Percentiles rank a stretch among this genome's conserved stretches.
Conservation (phyloP, 2,113 vertebrate species). For the Campylomormyrus tamandua region DNA sequence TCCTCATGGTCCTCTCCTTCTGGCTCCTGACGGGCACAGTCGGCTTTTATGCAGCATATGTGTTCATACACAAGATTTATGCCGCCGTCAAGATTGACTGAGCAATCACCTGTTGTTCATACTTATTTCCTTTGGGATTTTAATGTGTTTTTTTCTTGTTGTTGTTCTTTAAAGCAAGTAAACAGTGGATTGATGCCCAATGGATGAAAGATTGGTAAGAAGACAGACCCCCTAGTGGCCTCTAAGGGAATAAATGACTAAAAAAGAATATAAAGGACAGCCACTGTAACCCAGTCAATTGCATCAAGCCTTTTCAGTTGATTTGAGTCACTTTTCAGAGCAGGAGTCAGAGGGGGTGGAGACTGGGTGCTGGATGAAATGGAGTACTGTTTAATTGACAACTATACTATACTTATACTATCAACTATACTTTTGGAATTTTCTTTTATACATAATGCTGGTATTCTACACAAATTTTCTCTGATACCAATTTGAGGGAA, state of each 20-base stretch:
- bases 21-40: constrained; percentile 98
- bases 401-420: no score
- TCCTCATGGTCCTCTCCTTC: constrained; percentile 95
- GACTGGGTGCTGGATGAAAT: not conserved
- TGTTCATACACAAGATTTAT: constrained; percentile 96
- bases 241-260: not conserved
- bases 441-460: not conserved
- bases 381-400: not conserved
- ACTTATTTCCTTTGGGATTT: not conserved
- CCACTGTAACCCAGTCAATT: not conserved
- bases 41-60: constrained; percentile 96
- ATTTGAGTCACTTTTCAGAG: not conserved
- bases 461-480: not conserved
- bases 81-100: constrained; percentile 97
- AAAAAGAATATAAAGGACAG: not conserved
- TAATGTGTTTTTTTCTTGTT: not conserved
- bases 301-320: not conserved
- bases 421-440: not conserved
- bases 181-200: not conserved
- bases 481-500: not conserved
- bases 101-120: constrained; percentile 33
- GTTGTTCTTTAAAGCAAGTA: not conserved
- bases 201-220: not conserved
- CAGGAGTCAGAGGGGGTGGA: not conserved
- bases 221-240: not conserved